These are phyloP conservation scores for Pongo abelii DNA, from an alignment of 2,113 vertebrate genomes.

Conservation along the genomic window DNA sequence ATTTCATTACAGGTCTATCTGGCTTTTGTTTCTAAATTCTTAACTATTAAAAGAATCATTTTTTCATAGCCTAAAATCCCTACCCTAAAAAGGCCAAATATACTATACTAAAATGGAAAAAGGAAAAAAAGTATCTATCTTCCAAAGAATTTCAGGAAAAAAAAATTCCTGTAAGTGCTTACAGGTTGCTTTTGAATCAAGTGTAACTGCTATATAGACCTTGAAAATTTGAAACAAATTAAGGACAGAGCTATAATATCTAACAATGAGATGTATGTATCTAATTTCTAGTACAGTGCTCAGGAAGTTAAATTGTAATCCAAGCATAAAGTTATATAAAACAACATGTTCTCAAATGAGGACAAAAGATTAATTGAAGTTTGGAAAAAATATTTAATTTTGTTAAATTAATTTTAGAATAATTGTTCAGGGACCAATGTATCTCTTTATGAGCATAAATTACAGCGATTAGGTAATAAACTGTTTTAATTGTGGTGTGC, in stretches of 20 bases:
- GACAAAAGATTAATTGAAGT: constrained; percentile 65
- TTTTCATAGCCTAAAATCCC: not conserved
- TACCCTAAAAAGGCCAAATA: not conserved
- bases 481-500: constrained; percentile 35
- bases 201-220: not conserved
- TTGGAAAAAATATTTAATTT: constrained; percentile 61
- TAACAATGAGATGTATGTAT: constrained; percentile 50
- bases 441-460: constrained; percentile 60
- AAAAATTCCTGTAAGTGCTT: not conserved
- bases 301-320: constrained; percentile 55
- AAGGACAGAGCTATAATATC: constrained; percentile 16
- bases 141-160: not conserved
- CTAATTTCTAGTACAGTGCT: constrained; percentile 43
- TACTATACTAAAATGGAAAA: not conserved
- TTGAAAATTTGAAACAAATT: not conserved
- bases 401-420: not conserved
- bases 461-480: constrained; percentile 51
- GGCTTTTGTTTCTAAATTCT: constrained; percentile 1
- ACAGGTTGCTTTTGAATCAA: not conserved
- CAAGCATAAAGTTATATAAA: not conserved
- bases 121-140: not conserved
- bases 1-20: not conserved
- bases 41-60: not conserved
- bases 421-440: constrained; percentile 42
- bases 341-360: constrained; percentile 44